Evolutionary conservation across 2,888 invertebrate genomes (phyloP), one percentile per base, ranked within the genome.

Genomic region (Thumatha senex): DNA sequence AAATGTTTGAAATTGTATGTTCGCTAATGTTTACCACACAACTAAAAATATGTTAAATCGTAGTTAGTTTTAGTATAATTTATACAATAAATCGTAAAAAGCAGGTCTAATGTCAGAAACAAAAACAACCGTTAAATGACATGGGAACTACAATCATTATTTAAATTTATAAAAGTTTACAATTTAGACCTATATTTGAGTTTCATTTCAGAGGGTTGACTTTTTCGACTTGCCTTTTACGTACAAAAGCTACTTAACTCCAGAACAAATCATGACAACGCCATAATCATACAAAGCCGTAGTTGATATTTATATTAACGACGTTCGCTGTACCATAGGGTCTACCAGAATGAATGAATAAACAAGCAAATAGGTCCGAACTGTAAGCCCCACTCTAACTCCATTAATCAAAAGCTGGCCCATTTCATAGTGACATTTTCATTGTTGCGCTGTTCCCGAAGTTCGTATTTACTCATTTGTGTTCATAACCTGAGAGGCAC

Each of bases 341-440:
- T 45, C 50, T 63, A 63, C 45, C 67, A 64, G 56, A 66, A 73
- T 65, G 63, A 77, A 79, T 82, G 74, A 84, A 86, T 84, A 81
- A 82, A 83, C 77, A 82, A 84, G 74, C 74, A 79, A 80, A 80
- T 69, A 80, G 77, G 82, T 76, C 78, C 76, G 70, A 81, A 73
- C 72, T 77, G 61, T 70, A 24, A 24, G 64, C 71, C 71, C 78
- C 68, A 71, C 80, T 80, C 74, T 69, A 74, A 78, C 75, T 80
- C 76, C 88, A 89, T 89, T 88, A 87, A 89, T 89, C 89, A 89
- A 79, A 74, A 62, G 71, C 70, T 72, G 57, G 82, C 81, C 86
- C 83, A 81, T 86, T 86, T 88, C 86, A 86, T 87, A 87, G 84
- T 87, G 89, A 88, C 89, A 88, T 84, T 86, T 88, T 88, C 87